phyloP scores from a whole-genome alignment of 1,140 invertebrate genomes.

The Lasioglossum baleicum region DNA sequence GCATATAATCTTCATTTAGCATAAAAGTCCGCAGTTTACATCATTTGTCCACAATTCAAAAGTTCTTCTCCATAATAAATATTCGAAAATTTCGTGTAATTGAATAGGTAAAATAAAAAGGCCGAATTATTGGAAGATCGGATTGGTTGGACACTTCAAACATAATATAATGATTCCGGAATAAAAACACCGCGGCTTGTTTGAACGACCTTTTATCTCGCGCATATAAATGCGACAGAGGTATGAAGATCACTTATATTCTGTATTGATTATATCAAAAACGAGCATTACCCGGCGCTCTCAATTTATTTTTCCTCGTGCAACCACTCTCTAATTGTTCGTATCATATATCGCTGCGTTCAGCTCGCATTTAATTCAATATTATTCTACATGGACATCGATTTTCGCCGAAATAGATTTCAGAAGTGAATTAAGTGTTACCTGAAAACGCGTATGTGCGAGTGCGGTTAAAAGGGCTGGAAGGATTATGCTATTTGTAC shows the following conservation, averaged over 20 bases:
- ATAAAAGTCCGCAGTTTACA: too few species aligned
- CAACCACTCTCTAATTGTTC: background rate
- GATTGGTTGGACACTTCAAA: background rate
- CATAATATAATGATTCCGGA: background rate
- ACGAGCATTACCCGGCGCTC: background rate
- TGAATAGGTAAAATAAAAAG: too few species aligned
- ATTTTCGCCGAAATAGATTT: slow-evolving; percentile 27
- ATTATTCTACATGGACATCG: slow-evolving; percentile 19
- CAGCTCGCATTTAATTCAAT: background rate
- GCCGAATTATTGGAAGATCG: background rate
- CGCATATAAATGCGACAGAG: background rate
- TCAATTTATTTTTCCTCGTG: background rate
- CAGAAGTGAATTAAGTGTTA: slow-evolving; percentile 2
- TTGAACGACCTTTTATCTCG: too few species aligned
- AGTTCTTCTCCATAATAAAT: too few species aligned
- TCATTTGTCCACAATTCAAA: too few species aligned
- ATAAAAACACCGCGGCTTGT: background rate
- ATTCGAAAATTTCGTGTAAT: too few species aligned
- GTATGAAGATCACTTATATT: background rate
- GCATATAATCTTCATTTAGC: too few species aligned
- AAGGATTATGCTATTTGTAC: slow-evolving; percentile 4
- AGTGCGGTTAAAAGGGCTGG: background rate
- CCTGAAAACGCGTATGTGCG: background rate
- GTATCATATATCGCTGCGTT: background rate
- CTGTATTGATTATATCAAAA: background rate